Percentiles rank a stretch among this genome's conserved stretches.
phyloP scores from a whole-genome alignment of 2,797 vertebrate genomes.

The Bradypodion pumilum region DNA sequence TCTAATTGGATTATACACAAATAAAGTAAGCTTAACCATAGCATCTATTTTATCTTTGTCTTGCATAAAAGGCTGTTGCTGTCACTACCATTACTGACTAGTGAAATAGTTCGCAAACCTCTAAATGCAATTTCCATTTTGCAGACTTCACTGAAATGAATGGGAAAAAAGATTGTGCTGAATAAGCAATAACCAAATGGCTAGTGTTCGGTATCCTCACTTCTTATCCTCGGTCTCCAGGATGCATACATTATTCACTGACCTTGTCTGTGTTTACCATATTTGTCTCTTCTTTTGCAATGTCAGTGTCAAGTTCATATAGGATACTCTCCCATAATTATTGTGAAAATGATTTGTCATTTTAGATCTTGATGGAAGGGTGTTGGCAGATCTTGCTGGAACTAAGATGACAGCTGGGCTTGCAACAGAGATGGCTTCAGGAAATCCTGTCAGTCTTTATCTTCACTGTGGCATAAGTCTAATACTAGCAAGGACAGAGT shows the following conservation, averaged over 20 bases:
- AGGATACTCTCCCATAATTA: background rate
- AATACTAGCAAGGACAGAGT: background rate
- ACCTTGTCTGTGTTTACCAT: background rate
- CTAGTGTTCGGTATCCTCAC: conserved; percentile 7
- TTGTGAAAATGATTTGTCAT: background rate
- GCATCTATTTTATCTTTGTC: background rate
- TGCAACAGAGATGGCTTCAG: background rate
- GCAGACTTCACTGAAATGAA: background rate
- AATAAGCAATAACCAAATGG: background rate
- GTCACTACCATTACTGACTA: background rate
- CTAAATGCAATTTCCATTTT: background rate
- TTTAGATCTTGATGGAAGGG: background rate
- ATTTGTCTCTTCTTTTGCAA: conserved; percentile 17
- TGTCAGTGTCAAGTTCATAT: conserved; percentile 17
- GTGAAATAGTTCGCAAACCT: conserved; percentile 11
- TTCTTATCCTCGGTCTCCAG: conserved; percentile 20
- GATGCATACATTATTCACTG: background rate
- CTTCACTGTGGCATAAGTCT: conserved; percentile 14
- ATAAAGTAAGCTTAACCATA: background rate
- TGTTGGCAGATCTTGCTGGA: background rate
- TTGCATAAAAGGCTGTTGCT: rapidly evolving
- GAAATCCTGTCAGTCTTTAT: background rate
- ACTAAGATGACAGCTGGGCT: background rate
- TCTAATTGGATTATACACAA: background rate
- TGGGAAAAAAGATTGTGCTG: background rate